Conservation (phyloP, 2,888 invertebrate species). For the Pyrocoelia pectoralis region DNA sequence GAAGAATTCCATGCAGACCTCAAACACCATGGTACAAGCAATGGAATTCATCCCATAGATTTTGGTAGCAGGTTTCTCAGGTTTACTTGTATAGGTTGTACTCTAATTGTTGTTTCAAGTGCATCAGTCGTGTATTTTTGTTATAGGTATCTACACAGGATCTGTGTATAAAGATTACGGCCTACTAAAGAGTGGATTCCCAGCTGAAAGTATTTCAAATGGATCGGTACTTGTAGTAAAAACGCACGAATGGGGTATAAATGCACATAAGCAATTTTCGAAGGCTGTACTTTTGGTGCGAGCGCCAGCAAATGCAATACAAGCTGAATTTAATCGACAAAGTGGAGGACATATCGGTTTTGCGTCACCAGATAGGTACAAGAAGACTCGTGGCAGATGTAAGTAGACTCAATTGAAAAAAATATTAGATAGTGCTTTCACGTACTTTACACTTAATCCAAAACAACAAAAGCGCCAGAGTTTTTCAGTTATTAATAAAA, state of each 20-base stretch:
- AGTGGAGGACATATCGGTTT: constrained; percentile 84
- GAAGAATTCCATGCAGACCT: too few species aligned
- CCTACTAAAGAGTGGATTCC: constrained; percentile 79
- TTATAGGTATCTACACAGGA: constrained; percentile 69
- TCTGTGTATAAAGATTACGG: constrained; percentile 86
- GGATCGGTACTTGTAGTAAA: constrained; percentile 81
- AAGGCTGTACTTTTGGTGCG: constrained; percentile 76
- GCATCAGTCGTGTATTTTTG: too few species aligned
- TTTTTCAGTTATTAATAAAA: too few species aligned
- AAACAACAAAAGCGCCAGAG: too few species aligned
- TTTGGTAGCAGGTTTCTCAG: too few species aligned
- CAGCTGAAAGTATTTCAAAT: constrained; percentile 78
- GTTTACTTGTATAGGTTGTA: too few species aligned
- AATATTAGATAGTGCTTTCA: not conserved
- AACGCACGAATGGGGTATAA: constrained; percentile 77
- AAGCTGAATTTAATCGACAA: constrained; percentile 82
- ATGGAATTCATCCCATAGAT: too few species aligned
- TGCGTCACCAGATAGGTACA: constrained; percentile 73
- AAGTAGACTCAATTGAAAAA: constrained; percentile 46
- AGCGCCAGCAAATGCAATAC: constrained; percentile 75
- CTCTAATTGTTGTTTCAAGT: too few species aligned
- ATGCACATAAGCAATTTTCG: constrained; percentile 66
- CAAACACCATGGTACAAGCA: too few species aligned
- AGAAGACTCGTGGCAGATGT: constrained; percentile 70
- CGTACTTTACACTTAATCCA: too few species aligned